These are phyloP conservation scores for Natator depressus DNA, from an alignment of 2,113 vertebrate genomes.

Conservation along the genomic window DNA sequence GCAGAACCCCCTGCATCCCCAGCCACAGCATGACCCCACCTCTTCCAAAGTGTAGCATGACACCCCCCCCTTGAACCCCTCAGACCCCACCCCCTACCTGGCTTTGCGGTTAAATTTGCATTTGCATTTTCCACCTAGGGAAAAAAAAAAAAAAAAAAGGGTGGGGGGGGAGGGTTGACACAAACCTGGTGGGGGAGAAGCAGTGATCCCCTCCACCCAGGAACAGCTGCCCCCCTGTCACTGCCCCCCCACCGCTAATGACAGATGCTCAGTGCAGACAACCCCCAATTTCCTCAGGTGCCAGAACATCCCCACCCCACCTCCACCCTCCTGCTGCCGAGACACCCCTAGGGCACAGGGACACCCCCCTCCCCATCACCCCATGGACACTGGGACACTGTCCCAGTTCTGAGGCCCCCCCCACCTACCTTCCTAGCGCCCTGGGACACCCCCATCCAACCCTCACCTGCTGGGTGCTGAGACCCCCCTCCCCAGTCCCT, in stretches of 20 bases:
- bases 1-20: no score
- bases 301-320: not conserved
- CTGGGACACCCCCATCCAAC: not conserved
- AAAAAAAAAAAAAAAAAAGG: not conserved
- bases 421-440: no score
- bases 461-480: not conserved
- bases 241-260: not conserved
- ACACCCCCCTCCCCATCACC: not conserved
- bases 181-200: not conserved
- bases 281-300: not conserved
- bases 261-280: not conserved
- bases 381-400: no score
- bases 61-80: fast-evolving
- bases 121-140: slow-evolving; percentile 88
- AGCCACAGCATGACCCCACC: no score
- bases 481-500: not conserved
- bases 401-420: not conserved
- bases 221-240: no score
- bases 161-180: not conserved
- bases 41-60: no score
- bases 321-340: not conserved
- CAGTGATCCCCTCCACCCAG: not conserved
- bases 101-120: slow-evolving; percentile 88
- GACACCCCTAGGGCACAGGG: not conserved
- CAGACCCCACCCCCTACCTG: slow-evolving; percentile 71